A percentile compares a stretch with the other conserved stretches of the same genome.
Evolutionary conservation across 2,113 vertebrate genomes (phyloP).

Genomic region (Tachuris rubrigastra): DNA sequence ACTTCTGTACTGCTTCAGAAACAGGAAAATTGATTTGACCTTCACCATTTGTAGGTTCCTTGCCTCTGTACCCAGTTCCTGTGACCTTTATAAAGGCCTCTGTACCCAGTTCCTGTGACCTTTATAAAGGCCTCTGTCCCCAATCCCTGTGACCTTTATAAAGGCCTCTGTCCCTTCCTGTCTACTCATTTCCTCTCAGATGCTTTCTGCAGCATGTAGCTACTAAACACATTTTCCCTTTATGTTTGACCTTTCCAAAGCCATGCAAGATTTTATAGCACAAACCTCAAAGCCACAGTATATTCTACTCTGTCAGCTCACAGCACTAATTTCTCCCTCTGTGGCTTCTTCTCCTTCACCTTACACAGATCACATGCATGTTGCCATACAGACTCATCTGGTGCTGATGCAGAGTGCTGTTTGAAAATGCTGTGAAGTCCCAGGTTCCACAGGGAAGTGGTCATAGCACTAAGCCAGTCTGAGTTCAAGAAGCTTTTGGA

Average conservation of each 20-base stretch:
- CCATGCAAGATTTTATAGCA: not conserved
- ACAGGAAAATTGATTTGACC: not conserved
- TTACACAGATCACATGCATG: not conserved
- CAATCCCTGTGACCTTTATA: not conserved
- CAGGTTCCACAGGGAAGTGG: not conserved
- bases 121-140: not conserved
- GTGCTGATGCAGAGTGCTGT: not conserved
- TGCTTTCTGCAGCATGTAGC: not conserved
- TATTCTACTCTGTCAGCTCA: not conserved
- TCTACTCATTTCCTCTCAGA: not conserved
- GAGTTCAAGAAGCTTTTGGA: not conserved
- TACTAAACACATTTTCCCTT: not conserved
- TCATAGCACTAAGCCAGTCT: not conserved
- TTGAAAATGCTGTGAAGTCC: not conserved
- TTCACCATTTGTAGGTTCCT: not conserved
- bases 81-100: too few species aligned
- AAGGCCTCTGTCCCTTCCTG: not conserved
- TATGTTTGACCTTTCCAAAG: not conserved
- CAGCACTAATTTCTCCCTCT: not conserved
- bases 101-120: not conserved
- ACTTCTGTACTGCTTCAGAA: not conserved
- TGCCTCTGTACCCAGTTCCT: not conserved
- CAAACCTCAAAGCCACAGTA: not conserved
- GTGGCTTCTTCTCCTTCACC: not conserved
- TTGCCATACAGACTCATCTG: not conserved